These are phyloP conservation scores for Palythoa heliodiscus DNA, from an alignment of 92 coral and sea anemone species.

Conservation along the genomic window DNA sequence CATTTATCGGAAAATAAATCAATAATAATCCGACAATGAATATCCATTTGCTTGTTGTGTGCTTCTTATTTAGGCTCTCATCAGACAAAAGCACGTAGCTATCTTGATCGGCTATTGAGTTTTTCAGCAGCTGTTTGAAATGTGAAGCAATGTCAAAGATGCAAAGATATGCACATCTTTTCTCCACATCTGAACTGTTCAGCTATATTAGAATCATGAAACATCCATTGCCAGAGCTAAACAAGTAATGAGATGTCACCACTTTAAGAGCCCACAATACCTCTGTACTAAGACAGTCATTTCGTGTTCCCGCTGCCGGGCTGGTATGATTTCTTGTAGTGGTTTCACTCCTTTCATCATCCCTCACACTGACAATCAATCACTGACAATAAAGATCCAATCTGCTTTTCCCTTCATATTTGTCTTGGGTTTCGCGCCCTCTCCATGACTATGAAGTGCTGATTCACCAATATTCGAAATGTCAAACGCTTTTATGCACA, in stretches of 20 bases:
- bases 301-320: constrained; percentile 10
- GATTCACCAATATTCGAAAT: constrained; percentile 58
- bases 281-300: constrained; percentile 41
- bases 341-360: constrained; percentile 20
- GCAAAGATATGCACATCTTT: constrained; percentile 31
- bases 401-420: constrained; percentile 26
- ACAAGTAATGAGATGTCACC: constrained; percentile 45
- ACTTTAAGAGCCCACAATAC: constrained; percentile 42
- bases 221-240: constrained; percentile 46
- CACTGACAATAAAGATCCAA: constrained; percentile 24
- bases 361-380: constrained; percentile 22
- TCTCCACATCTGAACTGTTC: constrained; percentile 42
- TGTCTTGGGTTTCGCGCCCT: constrained; percentile 44
- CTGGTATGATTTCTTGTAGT: constrained; percentile 2
- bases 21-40: constrained; percentile 42
- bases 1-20: background rate
- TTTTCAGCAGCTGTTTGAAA: constrained; percentile 41
- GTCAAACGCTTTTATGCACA: constrained; percentile 50
- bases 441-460: constrained; percentile 38
- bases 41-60: constrained; percentile 51
- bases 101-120: constrained; percentile 36
- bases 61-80: constrained; percentile 47
- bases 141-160: constrained; percentile 36
- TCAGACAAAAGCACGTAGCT: constrained; percentile 37
- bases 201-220: constrained; percentile 41